Evolutionary conservation across 1,140 invertebrate genomes (phyloP).

Genomic region (Drosophila micromelanica): DNA sequence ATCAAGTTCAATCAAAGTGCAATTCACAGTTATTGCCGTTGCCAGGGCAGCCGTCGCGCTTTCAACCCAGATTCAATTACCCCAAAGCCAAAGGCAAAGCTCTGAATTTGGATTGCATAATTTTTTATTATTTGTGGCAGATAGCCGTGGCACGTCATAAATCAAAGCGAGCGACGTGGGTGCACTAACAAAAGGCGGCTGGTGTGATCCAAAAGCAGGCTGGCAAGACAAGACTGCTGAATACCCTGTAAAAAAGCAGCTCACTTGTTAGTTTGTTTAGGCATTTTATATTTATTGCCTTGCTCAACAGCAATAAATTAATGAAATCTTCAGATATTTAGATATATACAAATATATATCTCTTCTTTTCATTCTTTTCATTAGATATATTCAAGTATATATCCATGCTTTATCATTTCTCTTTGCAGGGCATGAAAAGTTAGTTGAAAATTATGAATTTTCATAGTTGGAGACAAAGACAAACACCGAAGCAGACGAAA

Average conservation of each 20-base stretch:
- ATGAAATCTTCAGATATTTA: too few species aligned
- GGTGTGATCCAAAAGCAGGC: constrained; percentile 8
- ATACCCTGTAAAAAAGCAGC: constrained; percentile 53
- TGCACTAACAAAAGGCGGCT: constrained; percentile 19
- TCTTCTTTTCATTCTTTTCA: too few species aligned
- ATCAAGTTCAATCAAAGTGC: constrained; percentile 57
- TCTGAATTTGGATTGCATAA: constrained; percentile 56
- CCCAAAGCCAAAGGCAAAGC: constrained; percentile 45
- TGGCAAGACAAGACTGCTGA: background rate
- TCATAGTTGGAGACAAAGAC: constrained; percentile 60
- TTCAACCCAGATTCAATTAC: constrained; percentile 69
- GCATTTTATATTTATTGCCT: background rate
- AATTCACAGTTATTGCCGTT: constrained; percentile 14
- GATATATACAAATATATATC: too few species aligned
- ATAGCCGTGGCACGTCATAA: constrained; percentile 36
- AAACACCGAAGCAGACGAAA: constrained; percentile 54
- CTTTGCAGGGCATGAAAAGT: constrained; percentile 8
- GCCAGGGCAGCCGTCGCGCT: constrained; percentile 44
- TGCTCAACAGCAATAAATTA: background rate
- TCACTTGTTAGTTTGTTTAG: too few species aligned
- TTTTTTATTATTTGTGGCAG: constrained; percentile 46
- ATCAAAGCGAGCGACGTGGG: constrained; percentile 44
- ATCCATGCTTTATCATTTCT: too few species aligned
- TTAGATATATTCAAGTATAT: too few species aligned
- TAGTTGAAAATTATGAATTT: constrained; percentile 64